Conservation (phyloP, 2,888 invertebrate species). For the Dione juno region DNA sequence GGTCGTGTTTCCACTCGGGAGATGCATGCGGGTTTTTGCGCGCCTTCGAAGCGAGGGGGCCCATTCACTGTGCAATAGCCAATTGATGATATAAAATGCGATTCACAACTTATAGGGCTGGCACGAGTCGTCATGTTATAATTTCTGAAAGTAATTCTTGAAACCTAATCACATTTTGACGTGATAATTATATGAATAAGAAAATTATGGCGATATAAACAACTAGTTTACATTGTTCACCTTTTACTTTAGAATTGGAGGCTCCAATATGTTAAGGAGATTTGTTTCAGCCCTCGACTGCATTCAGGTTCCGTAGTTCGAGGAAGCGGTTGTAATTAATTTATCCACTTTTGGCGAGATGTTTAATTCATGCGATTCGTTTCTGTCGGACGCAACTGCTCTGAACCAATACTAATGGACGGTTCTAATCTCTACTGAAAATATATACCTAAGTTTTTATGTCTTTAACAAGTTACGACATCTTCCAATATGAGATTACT, state of each 20-base stretch:
- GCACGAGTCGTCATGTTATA: slow-evolving; percentile 6
- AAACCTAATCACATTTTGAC: no score
- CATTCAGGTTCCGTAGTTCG: slow-evolving; percentile 54
- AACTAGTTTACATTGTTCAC: no score
- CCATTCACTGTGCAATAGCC: slow-evolving; percentile 73
- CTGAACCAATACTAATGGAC: slow-evolving; percentile 4
- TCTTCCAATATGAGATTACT: slow-evolving; percentile 14
- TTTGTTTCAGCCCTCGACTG: slow-evolving; percentile 25
- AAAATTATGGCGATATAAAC: no score
- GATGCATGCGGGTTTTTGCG: slow-evolving; percentile 47
- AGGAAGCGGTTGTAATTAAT: slow-evolving; percentile 68
- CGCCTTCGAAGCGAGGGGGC: slow-evolving; percentile 62
- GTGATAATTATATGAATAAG: neutral
- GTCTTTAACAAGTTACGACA: slow-evolving; percentile 12
- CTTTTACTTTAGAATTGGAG: no score
- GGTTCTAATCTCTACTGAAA: neutral
- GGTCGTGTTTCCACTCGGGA: slow-evolving; percentile 21
- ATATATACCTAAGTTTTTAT: slow-evolving; percentile 9
- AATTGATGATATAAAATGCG: slow-evolving; percentile 66
- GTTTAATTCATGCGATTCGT: slow-evolving; percentile 58
- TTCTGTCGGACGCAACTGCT: slow-evolving; percentile 26
- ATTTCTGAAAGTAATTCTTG: neutral
- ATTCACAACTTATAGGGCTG: slow-evolving; percentile 58
- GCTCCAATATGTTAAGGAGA: neutral
- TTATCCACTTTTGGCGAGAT: slow-evolving; percentile 66